Evolutionary conservation across 1,140 invertebrate genomes (phyloP).

Genomic region (Platyscapa corneri): DNA sequence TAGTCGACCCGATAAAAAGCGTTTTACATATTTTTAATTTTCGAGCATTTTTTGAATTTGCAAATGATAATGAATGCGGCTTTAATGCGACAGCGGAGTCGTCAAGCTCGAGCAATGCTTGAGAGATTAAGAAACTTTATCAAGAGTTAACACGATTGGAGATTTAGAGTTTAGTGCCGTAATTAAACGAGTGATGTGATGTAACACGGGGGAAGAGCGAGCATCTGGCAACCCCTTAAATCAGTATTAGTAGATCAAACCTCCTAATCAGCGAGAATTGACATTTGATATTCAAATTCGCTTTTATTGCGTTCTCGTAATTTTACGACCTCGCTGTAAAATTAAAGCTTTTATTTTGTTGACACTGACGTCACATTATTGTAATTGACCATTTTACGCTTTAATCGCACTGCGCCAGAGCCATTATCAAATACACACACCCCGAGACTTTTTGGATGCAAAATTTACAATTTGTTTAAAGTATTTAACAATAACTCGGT

Average conservation of each 20-base stretch:
- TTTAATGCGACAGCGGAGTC: constrained; percentile 25
- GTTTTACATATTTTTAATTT: not conserved
- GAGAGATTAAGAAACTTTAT: constrained; percentile 51
- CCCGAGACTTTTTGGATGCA: too few species aligned
- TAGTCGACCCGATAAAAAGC: not conserved
- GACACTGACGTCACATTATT: not conserved
- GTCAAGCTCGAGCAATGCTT: constrained; percentile 31
- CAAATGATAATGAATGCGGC: constrained; percentile 15
- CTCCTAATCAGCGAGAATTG: constrained; percentile 52
- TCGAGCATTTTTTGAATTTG: not conserved
- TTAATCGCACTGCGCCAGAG: not conserved
- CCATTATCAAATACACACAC: not conserved
- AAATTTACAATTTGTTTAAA: too few species aligned
- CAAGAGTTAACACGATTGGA: constrained; percentile 52
- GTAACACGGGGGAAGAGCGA: constrained; percentile 37
- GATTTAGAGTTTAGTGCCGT: constrained; percentile 51
- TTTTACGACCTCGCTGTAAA: constrained; percentile 33
- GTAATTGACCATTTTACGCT: constrained; percentile 16
- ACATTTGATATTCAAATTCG: constrained; percentile 54
- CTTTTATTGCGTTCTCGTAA: constrained; percentile 32
- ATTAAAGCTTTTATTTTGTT: constrained; percentile 42
- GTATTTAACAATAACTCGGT: too few species aligned
- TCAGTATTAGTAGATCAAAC: constrained; percentile 52
- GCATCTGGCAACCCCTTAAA: constrained; percentile 51
- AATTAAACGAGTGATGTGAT: constrained; percentile 52